These are phyloP conservation scores for Corella eumyota DNA, from an alignment of 23 tunicate genomes.

Conservation along the genomic window DNA sequence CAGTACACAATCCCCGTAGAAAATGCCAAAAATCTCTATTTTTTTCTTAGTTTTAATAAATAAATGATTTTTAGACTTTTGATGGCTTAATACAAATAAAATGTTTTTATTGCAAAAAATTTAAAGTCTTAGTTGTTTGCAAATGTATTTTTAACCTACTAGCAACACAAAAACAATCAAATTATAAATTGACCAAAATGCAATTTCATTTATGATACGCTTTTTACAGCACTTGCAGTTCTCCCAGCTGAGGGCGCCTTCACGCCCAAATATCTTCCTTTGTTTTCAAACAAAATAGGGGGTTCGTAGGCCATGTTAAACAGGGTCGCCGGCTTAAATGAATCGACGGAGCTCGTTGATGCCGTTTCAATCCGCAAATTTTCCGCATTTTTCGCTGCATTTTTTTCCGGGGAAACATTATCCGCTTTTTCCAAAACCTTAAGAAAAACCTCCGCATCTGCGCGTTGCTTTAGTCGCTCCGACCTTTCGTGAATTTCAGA, in stretches of 20 bases:
- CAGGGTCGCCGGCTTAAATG: slow-evolving; percentile 8
- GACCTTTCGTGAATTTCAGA: slow-evolving; percentile 5
- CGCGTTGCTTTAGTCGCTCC: slow-evolving; percentile 3
- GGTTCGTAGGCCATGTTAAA: slow-evolving; percentile 57
- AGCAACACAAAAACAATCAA: too few species aligned
- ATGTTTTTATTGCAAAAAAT: too few species aligned
- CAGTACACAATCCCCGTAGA: too few species aligned
- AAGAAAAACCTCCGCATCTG: slow-evolving; percentile 12
- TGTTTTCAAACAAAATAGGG: slow-evolving; percentile 46
- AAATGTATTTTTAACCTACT: too few species aligned
- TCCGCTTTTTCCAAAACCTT: background rate
- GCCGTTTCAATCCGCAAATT: slow-evolving; percentile 9
- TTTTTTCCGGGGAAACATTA: too few species aligned
- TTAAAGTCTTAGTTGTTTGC: too few species aligned
- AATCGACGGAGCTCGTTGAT: slow-evolving; percentile 34
- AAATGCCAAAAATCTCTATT: too few species aligned
- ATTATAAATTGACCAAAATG: too few species aligned
- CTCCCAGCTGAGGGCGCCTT: slow-evolving; percentile 25
- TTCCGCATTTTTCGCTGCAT: background rate
- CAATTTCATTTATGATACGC: too few species aligned
- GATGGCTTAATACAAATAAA: too few species aligned
- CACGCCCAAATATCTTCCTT: slow-evolving; percentile 40
- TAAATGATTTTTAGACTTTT: too few species aligned
- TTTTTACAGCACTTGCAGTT: slow-evolving; percentile 10
- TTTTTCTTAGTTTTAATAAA: too few species aligned